Base-by-base conservation (phyloP, 2,888 invertebrate genomes). In the Drosophila helvetica region DNA sequence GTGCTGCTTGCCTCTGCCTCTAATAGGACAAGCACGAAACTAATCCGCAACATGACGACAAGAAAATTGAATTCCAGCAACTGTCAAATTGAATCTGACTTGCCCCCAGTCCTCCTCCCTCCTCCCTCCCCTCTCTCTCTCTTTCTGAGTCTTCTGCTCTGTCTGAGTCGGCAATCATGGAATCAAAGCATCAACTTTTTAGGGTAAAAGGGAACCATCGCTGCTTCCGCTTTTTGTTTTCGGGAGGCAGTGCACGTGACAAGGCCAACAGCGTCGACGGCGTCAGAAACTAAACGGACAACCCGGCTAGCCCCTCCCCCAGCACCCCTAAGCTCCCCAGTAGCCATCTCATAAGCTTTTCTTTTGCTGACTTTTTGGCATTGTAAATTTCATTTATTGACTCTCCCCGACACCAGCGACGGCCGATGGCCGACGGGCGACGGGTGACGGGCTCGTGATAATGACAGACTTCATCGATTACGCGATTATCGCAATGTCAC, bases 41-140 rank as follows among this genome's bases (percentile, higher is more conserved):
- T 86, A 86, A 86, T 86, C 89, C 89, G 77, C 89, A 86, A 89
- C 86, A 89, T 87, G 88, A 80, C 80, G 88, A 78, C 88, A 86
- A 82, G 86, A 87, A 88, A 86, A 86, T 86, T 86, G 89, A 86
- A 86, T 86, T 86, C 86, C 77, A 79, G 85, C 82, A 87, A 86
- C 83, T 89, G 89, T 89, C 89, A 86, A 86, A 86, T 86, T 86
- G 88, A 86, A 87, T 86, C 83, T 79, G 71, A 69, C 75, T 68
- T 70, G 57, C 48, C 65, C 65, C 19, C 38, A n/a, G 52, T 47
- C 54, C 43, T 42, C 9, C 25, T 4, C 45, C 45, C 25, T 17
- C 17, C 42, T 53, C 18, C 9, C 51, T 51, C 59, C 33, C 2
- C 33, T 33, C 5, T 3, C 33, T 5, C 55, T 38, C 30, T 10